Evolutionary conservation across 2,888 invertebrate species (phyloP).

Genomic region (Sarcophaga carnaria): DNA sequence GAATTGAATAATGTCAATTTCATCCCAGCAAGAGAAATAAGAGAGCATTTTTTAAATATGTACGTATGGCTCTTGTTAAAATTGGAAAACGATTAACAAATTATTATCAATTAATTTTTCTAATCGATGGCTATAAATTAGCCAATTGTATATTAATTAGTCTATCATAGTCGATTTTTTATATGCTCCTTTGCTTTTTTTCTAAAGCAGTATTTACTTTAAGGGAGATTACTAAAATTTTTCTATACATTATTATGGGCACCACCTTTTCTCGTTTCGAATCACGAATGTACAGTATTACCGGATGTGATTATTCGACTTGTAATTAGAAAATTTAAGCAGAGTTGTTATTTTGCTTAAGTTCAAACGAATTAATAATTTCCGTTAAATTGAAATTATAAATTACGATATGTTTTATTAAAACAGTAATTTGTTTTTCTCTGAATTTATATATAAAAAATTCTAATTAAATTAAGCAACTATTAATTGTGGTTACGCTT

Average conservation of each 20-base stretch:
- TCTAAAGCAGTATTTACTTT: slow-evolving; percentile 33
- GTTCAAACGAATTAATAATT: too few species aligned
- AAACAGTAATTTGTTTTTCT: too few species aligned
- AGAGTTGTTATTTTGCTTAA: slow-evolving; percentile 1
- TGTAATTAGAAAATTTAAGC: not conserved
- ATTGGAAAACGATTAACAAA: not conserved
- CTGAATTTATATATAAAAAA: too few species aligned
- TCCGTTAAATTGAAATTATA: too few species aligned
- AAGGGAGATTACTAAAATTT: slow-evolving; percentile 44
- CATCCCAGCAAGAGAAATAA: slow-evolving; percentile 17
- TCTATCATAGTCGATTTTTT: slow-evolving; percentile 28
- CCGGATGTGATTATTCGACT: too few species aligned
- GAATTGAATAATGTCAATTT: slow-evolving; percentile 44
- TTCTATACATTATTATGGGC: slow-evolving; percentile 6
- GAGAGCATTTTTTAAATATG: not conserved
- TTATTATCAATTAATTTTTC: slow-evolving; percentile 36
- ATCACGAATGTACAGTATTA: not conserved
- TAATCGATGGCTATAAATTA: slow-evolving; percentile 39
- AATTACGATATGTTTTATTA: too few species aligned
- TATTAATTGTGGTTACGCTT: too few species aligned
- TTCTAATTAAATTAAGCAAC: too few species aligned
- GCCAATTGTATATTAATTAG: slow-evolving; percentile 47
- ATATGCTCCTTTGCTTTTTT: slow-evolving; percentile 19
- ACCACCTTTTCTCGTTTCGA: slow-evolving; percentile 37
- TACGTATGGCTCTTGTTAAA: slow-evolving; percentile 11